These are phyloP conservation scores for Girardia tigrina DNA, from an alignment of 2,888 invertebrate genomes.

Conservation along the genomic window DNA sequence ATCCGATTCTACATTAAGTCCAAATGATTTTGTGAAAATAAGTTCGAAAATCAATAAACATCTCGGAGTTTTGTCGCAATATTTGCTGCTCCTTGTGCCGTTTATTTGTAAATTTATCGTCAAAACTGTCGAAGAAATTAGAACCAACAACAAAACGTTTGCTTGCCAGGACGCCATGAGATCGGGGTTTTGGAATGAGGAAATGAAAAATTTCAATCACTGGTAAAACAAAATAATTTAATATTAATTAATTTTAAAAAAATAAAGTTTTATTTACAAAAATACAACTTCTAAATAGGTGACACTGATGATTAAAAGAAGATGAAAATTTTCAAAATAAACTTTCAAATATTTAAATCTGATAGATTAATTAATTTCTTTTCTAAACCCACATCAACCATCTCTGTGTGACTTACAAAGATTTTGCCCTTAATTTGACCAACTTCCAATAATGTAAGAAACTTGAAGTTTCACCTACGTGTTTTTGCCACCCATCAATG, in stretches of 20 bases:
- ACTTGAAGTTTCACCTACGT: too few species aligned
- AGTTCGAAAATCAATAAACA: neutral
- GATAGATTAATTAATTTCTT: too few species aligned
- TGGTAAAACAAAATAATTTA: neutral
- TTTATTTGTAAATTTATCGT: neutral
- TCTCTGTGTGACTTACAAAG: too few species aligned
- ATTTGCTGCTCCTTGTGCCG: neutral
- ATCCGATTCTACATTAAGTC: too few species aligned
- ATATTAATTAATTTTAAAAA: neutral
- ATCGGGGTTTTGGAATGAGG: constrained; percentile 4
- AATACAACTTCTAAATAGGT: too few species aligned
- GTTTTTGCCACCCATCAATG: too few species aligned
- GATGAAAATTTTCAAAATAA: too few species aligned
- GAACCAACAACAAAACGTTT: neutral
- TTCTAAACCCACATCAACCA: too few species aligned
- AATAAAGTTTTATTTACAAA: neutral
- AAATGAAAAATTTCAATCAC: neutral
- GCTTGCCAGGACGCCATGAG: neutral
- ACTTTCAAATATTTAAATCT: too few species aligned
- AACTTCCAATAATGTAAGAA: too few species aligned
- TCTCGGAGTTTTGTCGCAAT: neutral
- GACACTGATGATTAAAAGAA: too few species aligned
- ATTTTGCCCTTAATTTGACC: too few species aligned
- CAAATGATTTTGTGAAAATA: neutral
- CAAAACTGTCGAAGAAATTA: neutral